Evolutionary conservation across 2,113 vertebrate species (phyloP).

Genomic region (Ceuthmochares aereus): DNA sequence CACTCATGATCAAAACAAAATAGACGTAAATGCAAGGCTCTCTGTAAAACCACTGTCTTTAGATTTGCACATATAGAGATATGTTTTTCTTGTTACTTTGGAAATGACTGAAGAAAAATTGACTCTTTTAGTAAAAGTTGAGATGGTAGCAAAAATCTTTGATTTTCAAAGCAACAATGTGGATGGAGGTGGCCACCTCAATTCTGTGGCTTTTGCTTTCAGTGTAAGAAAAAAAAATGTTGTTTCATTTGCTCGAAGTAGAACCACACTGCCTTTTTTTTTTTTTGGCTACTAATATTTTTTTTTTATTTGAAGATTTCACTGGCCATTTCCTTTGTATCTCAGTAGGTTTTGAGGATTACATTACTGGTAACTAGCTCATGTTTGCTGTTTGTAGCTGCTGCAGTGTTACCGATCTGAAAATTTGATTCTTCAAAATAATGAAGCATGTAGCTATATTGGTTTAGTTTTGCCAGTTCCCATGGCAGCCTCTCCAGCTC

Average conservation of each 20-base stretch:
- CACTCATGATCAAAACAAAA: neutral
- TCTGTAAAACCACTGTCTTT: neutral
- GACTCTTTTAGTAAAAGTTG: conserved; percentile 6
- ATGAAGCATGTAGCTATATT: neutral
- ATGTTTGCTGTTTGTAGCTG: neutral
- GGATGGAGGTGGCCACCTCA: neutral
- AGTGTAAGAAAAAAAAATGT: neutral
- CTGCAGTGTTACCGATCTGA: neutral
- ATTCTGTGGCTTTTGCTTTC: conserved; percentile 23
- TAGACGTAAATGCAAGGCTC: neutral
- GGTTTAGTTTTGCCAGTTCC: conserved; percentile 51
- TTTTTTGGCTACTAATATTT: neutral
- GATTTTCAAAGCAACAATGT: conserved; percentile 36
- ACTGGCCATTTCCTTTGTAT: neutral
- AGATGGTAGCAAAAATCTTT: neutral
- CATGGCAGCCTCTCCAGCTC: conserved; percentile 49
- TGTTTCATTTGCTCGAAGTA: conserved; percentile 32
- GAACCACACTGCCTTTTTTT: neutral
- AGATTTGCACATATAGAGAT: neutral
- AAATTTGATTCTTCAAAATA: neutral
- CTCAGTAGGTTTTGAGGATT: neutral
- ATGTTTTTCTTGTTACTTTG: conserved; percentile 22
- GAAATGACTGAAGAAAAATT: conserved; percentile 32
- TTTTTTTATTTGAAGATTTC: neutral
- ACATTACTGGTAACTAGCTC: neutral